Conservation (phyloP, 2,888 invertebrate species). For the Drosophila paracracens region DNA sequence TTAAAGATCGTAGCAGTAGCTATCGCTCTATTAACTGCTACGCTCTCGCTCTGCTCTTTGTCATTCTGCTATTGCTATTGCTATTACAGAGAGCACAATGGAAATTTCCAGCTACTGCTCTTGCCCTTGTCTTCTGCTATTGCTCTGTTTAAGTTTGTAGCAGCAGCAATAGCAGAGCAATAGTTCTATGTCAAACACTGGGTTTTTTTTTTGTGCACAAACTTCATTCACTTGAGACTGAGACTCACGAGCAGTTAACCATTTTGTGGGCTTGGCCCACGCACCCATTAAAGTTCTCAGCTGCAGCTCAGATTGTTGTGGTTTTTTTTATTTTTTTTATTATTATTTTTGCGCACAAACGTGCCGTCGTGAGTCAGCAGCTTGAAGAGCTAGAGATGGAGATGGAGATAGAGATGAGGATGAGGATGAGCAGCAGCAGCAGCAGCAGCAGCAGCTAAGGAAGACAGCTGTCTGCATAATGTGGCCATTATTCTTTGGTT, state of each 20-base stretch:
- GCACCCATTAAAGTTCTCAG: constrained; percentile 10
- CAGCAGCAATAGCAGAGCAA: neutral
- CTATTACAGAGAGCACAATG: neutral
- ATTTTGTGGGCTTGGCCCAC: constrained; percentile 25
- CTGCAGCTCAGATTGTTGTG: constrained; percentile 9
- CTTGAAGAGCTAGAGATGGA: neutral
- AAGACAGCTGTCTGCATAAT: constrained; percentile 31
- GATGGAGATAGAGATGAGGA: neutral
- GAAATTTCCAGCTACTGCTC: neutral
- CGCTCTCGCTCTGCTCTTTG: neutral
- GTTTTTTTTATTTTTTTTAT: no score
- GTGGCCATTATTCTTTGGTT: constrained; percentile 65
- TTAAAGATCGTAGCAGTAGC: neutral
- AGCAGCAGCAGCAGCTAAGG: neutral
- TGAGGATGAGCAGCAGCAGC: neutral
- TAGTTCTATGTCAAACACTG: neutral
- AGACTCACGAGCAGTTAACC: constrained; percentile 1
- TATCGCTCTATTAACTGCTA: neutral
- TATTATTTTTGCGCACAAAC: constrained; percentile 42
- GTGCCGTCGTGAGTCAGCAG: constrained; percentile 52
- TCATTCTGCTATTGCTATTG: neutral
- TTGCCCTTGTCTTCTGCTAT: neutral
- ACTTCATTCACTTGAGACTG: neutral
- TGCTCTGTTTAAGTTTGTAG: neutral
- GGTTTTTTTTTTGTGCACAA: neutral